Evolutionary conservation across 2,797 vertebrate species (phyloP), one percentile per base, ranked within the genome.

Genomic region (Sternarchorhynchus goeldii): DNA sequence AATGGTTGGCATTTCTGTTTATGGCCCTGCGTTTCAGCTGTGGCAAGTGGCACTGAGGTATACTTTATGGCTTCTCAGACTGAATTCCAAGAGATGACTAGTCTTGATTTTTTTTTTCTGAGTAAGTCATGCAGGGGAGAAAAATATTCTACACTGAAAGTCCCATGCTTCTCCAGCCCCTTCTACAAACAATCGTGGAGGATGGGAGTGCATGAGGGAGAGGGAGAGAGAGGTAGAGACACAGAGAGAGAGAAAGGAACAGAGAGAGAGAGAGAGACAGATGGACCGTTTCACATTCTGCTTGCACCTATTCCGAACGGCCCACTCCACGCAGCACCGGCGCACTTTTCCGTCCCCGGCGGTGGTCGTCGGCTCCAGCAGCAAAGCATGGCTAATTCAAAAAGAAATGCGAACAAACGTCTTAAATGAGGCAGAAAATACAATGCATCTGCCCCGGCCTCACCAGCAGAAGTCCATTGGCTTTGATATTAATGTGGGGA

Each of bases 401-500:
- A 91, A 89, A 85, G 74, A 70, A 56, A 79, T 76, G n/a, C 39
- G 36, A 53, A 69, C 75, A 76, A 81, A 79, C 75, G 73, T 72
- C 89, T 92, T 88, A 89, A 92, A 91, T 92, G 91, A 93, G 89
- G 85, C 92, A 88, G 86, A 89, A 92, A 92, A 92, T 92, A 83
- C 90, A 86, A 92, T 88, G 90, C 89, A 90, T 91, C 88, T 86
- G 89, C 85, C 87, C 87, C 83, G 82, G 88, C 83, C 82, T 87
- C 88, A 90, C 87, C 88, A 88, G 91, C 90, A 88, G 88, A 86
- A 90, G 87, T 88, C 89, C 81, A 90, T 91, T 87, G 89, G 87
- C 85, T 90, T 86, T 83, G 77, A 90, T 90, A 90, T 88, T 88
- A 89, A 89, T 87, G 84, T 58, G 68, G 84, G 87, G 87, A 87